Evolutionary conservation across 2,888 invertebrate genomes (phyloP).

Genomic region (Caenorhabditis becei): DNA sequence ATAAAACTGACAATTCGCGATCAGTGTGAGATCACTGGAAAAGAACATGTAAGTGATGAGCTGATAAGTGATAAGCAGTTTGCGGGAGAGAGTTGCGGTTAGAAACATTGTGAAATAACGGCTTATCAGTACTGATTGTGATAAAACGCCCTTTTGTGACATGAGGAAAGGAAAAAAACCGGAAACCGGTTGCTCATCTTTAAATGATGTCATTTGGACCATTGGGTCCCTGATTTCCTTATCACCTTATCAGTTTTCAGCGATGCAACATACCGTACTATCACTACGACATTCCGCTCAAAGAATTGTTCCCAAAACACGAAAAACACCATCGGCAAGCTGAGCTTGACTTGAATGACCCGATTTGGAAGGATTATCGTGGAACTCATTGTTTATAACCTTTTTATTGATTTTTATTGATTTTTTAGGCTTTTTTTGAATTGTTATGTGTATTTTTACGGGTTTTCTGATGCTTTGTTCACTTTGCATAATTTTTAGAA

Average conservation of each 20-base stretch:
- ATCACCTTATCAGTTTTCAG: no score
- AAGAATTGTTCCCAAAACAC: background rate
- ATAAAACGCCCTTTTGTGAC: background rate
- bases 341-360: background rate
- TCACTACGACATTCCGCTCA: conserved; percentile 8
- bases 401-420: conserved; percentile 1
- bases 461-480: background rate
- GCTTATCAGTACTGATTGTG: background rate
- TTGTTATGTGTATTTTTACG: background rate
- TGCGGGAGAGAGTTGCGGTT: background rate
- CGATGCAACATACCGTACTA: conserved; percentile 14
- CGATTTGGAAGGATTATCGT: background rate
- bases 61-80: background rate
- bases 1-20: background rate
- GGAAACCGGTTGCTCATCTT: background rate
- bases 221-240: no score
- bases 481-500: background rate
- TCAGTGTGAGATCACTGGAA: background rate
- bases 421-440: background rate
- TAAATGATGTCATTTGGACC: background rate
- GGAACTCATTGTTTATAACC: background rate
- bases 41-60: background rate
- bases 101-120: background rate
- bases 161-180: background rate
- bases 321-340: background rate